Conservation (phyloP, 2,888 invertebrate genomes). For the Pharmacophagus antenor region DNA sequence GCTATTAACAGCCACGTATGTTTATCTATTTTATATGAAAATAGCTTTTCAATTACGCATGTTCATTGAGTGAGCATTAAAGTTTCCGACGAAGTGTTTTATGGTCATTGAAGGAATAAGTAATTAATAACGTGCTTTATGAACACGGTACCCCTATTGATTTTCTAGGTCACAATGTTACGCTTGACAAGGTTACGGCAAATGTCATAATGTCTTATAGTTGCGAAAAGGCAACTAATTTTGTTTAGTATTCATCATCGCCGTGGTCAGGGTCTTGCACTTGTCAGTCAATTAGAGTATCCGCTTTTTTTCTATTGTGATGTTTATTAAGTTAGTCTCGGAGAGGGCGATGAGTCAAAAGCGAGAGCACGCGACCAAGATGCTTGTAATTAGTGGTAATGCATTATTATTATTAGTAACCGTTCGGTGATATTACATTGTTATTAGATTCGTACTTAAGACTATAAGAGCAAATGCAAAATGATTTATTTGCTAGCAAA, state of each 20-base stretch:
- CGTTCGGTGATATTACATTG: slow-evolving; percentile 36
- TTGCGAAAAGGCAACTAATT: slow-evolving; percentile 48
- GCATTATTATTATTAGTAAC: slow-evolving; percentile 44
- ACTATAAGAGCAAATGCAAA: neutral
- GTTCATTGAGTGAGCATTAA: neutral
- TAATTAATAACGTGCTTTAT: slow-evolving; percentile 25
- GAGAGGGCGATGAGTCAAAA: slow-evolving; percentile 59
- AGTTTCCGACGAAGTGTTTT: slow-evolving; percentile 17
- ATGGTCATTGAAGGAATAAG: slow-evolving; percentile 25
- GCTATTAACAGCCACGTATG: neutral
- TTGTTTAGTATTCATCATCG: slow-evolving; percentile 48
- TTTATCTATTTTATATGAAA: neutral
- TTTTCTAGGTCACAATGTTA: slow-evolving; percentile 21
- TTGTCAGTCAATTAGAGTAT: slow-evolving; percentile 73
- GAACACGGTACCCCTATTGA: slow-evolving; percentile 8
- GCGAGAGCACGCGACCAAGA: slow-evolving; percentile 58
- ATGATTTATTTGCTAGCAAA: neutral
- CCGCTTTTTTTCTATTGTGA: slow-evolving; percentile 65
- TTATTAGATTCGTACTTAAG: slow-evolving; percentile 6
- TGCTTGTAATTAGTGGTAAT: slow-evolving; percentile 47
- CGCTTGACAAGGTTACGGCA: slow-evolving; percentile 33
- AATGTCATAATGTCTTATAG: slow-evolving; percentile 35
- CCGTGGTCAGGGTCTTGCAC: slow-evolving; percentile 66
- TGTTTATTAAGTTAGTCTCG: slow-evolving; percentile 70
- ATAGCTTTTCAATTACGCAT: neutral